Evolutionary conservation across 2,888 invertebrate genomes (phyloP).

Genomic region (Sphinx pinastri): DNA sequence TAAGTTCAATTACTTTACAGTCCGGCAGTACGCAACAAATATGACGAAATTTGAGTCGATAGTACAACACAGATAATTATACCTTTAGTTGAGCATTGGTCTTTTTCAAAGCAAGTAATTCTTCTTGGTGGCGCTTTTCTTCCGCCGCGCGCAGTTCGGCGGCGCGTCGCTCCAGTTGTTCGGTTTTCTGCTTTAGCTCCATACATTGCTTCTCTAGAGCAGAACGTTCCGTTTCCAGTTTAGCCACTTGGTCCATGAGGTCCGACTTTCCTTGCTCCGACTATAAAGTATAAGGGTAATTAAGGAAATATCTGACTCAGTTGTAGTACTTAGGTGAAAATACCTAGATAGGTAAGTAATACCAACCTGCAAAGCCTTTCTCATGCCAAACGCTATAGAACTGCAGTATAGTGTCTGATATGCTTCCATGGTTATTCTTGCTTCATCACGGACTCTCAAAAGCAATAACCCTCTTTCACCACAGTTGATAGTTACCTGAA

Average conservation of each 20-base stretch:
- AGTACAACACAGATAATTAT: constrained; percentile 25
- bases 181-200: constrained; percentile 86
- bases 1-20: background rate
- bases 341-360: background rate
- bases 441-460: constrained; percentile 96
- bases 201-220: constrained; percentile 85
- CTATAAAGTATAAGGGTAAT: constrained; percentile 51
- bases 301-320: background rate
- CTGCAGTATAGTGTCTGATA: constrained; percentile 98
- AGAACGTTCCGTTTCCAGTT: constrained; percentile 86
- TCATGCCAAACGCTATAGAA: constrained; percentile 98
- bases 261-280: constrained; percentile 95
- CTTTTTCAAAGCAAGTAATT: constrained; percentile 95
- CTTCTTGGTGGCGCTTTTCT: constrained; percentile 96
- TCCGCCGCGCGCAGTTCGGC: constrained; percentile 94
- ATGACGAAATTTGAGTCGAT: background rate
- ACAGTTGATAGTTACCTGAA: constrained; percentile 97
- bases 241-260: constrained; percentile 89
- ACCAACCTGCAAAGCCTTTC: constrained; percentile 95
- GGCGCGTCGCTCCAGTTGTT: constrained; percentile 92
- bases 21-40: too few species aligned
- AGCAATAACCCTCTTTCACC: constrained; percentile 97
- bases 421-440: constrained; percentile 97
- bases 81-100: constrained; percentile 96
- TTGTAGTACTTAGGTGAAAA: background rate